phyloP scores from a whole-genome alignment of 2,797 vertebrate species.

The Manis pentadactyla region DNA sequence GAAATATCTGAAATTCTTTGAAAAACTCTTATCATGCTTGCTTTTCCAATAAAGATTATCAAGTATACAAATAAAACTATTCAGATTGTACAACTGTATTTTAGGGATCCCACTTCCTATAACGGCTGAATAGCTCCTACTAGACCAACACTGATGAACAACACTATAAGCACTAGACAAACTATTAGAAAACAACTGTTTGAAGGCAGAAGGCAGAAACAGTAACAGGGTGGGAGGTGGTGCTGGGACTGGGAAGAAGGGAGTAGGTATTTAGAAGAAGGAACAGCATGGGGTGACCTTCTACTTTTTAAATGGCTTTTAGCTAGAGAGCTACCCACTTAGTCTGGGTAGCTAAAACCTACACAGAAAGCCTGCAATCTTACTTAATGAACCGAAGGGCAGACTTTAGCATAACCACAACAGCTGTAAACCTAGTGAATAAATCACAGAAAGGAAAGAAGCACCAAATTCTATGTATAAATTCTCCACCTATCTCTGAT shows the following conservation, averaged over 20 bases:
- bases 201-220: constrained; percentile 20
- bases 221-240: background rate
- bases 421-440: background rate
- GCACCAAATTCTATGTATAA: background rate
- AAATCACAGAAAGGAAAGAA: background rate
- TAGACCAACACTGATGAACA: background rate
- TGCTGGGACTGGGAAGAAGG: background rate
- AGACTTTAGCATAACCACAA: background rate
- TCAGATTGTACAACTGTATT: constrained; percentile 1
- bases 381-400: constrained; percentile 18
- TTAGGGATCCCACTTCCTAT: background rate
- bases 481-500: background rate
- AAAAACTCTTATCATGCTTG: background rate
- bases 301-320: background rate
- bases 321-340: background rate
- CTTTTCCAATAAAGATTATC: constrained; percentile 11
- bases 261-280: background rate
- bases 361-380: background rate
- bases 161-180: constrained; percentile 17
- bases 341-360: background rate
- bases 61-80: background rate
- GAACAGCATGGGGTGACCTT: background rate
- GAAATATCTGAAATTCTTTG: background rate
- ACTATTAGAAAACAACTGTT: background rate
- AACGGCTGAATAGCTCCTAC: background rate